Conservation (phyloP, 2,797 vertebrate genomes). For the Poecilia wingei region DNA sequence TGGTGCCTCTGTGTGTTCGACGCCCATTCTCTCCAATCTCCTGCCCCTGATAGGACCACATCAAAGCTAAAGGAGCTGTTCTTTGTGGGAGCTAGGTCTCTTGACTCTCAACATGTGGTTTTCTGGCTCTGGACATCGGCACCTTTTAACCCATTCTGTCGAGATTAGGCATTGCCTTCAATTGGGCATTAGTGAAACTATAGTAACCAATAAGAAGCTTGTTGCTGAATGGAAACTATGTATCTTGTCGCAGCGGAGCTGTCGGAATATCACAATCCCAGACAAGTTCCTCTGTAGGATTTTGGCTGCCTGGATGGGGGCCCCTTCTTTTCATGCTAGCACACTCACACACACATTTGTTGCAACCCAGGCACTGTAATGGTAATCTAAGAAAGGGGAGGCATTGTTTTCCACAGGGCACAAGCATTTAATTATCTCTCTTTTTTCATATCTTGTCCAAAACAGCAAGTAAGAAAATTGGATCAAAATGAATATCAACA, state of each 20-base stretch:
- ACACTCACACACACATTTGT: conserved; percentile 59
- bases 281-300: conserved; percentile 93
- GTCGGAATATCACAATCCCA: conserved; percentile 88
- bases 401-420: conserved; percentile 82
- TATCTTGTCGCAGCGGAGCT: conserved; percentile 98
- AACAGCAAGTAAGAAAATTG: conserved; percentile 79
- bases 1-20: conserved; percentile 79
- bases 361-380: conserved; percentile 78
- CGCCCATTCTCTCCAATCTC: conserved; percentile 82
- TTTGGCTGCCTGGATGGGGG: conserved; percentile 88
- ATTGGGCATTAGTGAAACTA: conserved; percentile 99
- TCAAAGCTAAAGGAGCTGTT: conserved; percentile 87
- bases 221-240: conserved; percentile 99
- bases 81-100: conserved; percentile 92
- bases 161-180: conserved; percentile 96
- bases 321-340: conserved; percentile 86
- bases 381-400: conserved; percentile 87
- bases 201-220: conserved; percentile 99
- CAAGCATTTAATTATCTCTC: conserved; percentile 88
- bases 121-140: conserved; percentile 94
- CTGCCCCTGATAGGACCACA: conserved; percentile 85
- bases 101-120: conserved; percentile 99
- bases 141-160: conserved; percentile 99
- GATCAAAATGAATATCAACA: conserved; percentile 75
- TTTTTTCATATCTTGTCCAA: conserved; percentile 82